Evolutionary conservation across 2,888 invertebrate species (phyloP), one percentile per base, ranked within the genome.

Genomic region (Barypeithes pellucidus): DNA sequence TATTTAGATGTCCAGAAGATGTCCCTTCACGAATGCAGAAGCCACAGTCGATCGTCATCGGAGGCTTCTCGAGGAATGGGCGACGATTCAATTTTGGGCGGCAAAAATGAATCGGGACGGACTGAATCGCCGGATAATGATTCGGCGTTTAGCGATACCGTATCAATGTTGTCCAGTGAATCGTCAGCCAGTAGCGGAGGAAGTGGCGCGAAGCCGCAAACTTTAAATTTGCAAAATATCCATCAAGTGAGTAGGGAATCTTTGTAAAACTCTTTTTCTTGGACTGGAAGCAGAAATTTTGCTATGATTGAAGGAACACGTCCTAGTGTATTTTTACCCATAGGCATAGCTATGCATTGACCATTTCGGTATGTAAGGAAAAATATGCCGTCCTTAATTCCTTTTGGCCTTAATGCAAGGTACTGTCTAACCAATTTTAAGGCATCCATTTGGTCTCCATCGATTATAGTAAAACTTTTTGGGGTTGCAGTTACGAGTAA

Each of bases 91-190:
- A 83, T 84, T 75, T 75, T 84, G 43, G 80, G 84, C 67, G 79
- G 83, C 66, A 84, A 84, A 79, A 82, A 83, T 76, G 84, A 85
- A 77, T 87, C 87, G 54, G 84, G 88, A n/a, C 90, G 96, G 77
- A 94, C 96, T 12, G 97, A 98, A 82, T 96, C 96, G 66, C 98
- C 98, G 0, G 98, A 98, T 87, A 98, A 97, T 87, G 99, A 99
- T 87, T 98, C 98, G 11, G 99, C 98, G 14, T 99, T 98, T 86
- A 98, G 98, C 82, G 99, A 99, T 87, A 97, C 96, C 76, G 96
- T 97, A 72, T 96, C 96, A 24, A 93, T 97, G 91, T 87, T 96
- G 76, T 95, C 95, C 24, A 95, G 95, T 79, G 97, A 97, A 86
- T 97, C 97, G 45, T 97, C 97, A 4, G 95, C 97, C 22, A 97